Base-by-base conservation (phyloP, 2,888 invertebrate genomes). In the Unio pictorum region DNA sequence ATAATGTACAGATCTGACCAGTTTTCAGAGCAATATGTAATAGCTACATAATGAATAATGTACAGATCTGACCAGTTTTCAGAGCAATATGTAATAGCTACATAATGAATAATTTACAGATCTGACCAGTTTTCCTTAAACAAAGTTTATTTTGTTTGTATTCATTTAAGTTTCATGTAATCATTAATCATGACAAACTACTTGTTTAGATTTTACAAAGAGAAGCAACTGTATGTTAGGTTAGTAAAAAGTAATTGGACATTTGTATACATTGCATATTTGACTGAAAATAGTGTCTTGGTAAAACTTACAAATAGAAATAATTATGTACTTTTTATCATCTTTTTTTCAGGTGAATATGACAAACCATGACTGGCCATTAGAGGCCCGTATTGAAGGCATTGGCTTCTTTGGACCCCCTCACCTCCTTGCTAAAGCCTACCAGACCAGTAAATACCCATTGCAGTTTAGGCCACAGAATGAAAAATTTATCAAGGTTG, bases 311-410 rank as follows among this genome's bases (percentile, higher is more conserved):
- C 5, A 5, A 20, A 45, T 45, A 23, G 34, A n/a, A 11, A 45
- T 45, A 45, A 45, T 45, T 45, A 45, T 45, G 45, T 15, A 58
- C 23, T 26, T 15, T 15, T 18, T 66, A n/a, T 55, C 30, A 23
- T 67, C 7, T 34, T 66, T 73, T 18, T n/a, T 59, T 23, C 80
- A 89, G 89, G 79, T 87, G 3, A 90, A 90, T 69, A 81, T 86
- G 78, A 88, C 89, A 11, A 85, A 84, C 70, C 75, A 85, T 71
- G 89, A 89, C 75, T 90, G 90, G 90, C 83, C 81, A 0, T 77
- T 89, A 61, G 70, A 78, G 56, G 88, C 88, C 3, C 70, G 66
- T 18, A 84, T 90, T 34, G 79, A 76, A 8, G 90, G 89, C 8
- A 75, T 76, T 45, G 87, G 87, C 1, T 90, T 90, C 78, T 75